Base-by-base conservation (phyloP, 2,888 invertebrate genomes). In the Nomada hirtipes region DNA sequence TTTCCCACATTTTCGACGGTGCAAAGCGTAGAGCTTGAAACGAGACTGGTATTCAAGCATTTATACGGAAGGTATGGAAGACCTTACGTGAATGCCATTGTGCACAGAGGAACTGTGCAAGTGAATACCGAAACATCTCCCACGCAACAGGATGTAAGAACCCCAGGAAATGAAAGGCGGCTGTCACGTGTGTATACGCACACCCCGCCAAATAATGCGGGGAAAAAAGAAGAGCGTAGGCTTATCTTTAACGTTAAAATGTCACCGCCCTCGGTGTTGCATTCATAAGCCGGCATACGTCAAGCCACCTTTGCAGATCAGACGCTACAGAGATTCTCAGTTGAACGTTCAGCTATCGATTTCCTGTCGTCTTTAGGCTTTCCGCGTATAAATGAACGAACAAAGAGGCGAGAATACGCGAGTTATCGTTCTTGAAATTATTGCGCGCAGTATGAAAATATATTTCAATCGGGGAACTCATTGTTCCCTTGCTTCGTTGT, bases 231-330 rank as follows among this genome's bases (percentile, higher is more conserved):
- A 50, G 50, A 71, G 63, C 64, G 81, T 81, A 52, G 81, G 81
- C 72, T 81, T 72, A 72, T 71, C 81, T 52, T 81, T 59, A 61
- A 72, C 47, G 81, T 47, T 44, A 76, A 82, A 82, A 81, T 82
- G 82, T 81, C 82, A 82, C 82, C 76, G 82, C 81, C 76, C 76
- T 76, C 76, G 75, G 71, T 82, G 74, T 68, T 64, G 76, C 76
- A 76, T 82, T 75, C 81, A 81, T 76, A 69, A 82, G 68, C 75
- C 53, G 59, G 57, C 68, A 67, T 55, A 60, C 36, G 67, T 70
- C 60, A 63, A 60, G 67, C 52, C 61, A 76, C 71, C 76, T 81
- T 71, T 67, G 36, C 71, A 63, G 76, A 81, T 82, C 81, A 76
- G 72, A 76, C 70, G 53, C 47, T 36, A 36, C 81, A 75, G 81